A percentile compares a stretch with the other conserved stretches of the same genome.
Evolutionary conservation across 2,797 vertebrate species (phyloP).

Genomic region (Euthynnus affinis): DNA sequence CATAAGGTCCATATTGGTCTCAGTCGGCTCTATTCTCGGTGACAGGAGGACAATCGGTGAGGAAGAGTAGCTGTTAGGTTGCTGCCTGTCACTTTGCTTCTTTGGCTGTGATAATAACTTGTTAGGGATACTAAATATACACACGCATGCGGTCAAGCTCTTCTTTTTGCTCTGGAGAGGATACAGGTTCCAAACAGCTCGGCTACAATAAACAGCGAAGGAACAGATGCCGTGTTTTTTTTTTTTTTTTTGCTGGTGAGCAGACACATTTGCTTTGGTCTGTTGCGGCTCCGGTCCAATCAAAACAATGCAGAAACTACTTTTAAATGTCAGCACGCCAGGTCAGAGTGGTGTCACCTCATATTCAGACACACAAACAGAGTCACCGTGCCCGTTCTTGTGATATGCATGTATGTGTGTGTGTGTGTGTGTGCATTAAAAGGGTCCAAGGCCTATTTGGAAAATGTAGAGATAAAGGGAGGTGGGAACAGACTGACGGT

Average conservation of each 20-base stretch:
- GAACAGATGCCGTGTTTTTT: neutral
- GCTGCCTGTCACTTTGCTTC: neutral
- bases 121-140: conserved; percentile 17
- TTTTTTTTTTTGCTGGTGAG: neutral
- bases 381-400: neutral
- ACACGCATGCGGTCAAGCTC: neutral
- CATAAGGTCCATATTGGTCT: neutral
- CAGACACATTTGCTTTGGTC: conserved; percentile 1
- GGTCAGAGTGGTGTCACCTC: conserved; percentile 25
- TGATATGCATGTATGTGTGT: neutral
- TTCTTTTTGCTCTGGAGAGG: neutral
- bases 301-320: conserved; percentile 20
- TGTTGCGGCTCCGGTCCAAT: conserved; percentile 11
- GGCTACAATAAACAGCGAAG: conserved; percentile 6
- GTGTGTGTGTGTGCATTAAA: neutral
- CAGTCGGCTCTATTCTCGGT: neutral
- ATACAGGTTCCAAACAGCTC: neutral
- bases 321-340: conserved; percentile 56
- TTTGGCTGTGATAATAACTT: neutral
- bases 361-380: conserved; percentile 7
- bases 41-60: neutral
- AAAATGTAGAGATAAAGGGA: conserved; percentile 52
- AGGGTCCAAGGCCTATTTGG: conserved; percentile 54
- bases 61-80: neutral
- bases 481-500: conserved; percentile 16